Evolutionary conservation across 2,888 invertebrate species (phyloP).

Genomic region (Salpingus planirostris): DNA sequence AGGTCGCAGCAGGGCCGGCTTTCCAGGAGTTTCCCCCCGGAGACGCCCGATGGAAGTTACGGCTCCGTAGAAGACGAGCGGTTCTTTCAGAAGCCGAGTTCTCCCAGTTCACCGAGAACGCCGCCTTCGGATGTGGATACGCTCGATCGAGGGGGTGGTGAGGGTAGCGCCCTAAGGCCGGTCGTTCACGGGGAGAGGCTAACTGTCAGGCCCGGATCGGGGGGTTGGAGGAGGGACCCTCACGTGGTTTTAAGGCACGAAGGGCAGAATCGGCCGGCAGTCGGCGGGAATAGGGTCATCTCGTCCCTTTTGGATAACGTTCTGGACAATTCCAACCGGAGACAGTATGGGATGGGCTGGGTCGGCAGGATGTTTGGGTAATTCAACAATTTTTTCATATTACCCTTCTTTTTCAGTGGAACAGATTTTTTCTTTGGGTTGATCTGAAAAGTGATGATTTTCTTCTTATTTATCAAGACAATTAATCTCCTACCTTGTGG

Average conservation of each 20-base stretch:
- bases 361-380: conserved; percentile 70
- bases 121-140: conserved; percentile 19
- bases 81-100: conserved; percentile 49
- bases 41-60: conserved; percentile 22
- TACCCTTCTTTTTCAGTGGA: too few species aligned
- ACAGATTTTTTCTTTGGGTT: too few species aligned
- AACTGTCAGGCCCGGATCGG: conserved; percentile 41
- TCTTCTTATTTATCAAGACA: too few species aligned
- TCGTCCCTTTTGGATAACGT: conserved; percentile 76
- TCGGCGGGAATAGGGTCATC: conserved; percentile 63
- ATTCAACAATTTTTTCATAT: too few species aligned
- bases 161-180: conserved; percentile 15
- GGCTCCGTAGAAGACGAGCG: conserved; percentile 43
- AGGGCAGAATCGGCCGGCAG: conserved; percentile 27
- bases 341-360: conserved; percentile 77
- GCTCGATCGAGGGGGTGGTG: conserved; percentile 20
- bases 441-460: too few species aligned
- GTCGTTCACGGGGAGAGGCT: conserved; percentile 24
- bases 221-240: conserved; percentile 45
- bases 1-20: conserved; percentile 53
- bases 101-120: conserved; percentile 43
- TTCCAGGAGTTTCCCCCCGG: conserved; percentile 64
- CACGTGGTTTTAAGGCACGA: conserved; percentile 32
- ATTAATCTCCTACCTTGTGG: too few species aligned
- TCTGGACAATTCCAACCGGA: conserved; percentile 81